Evolutionary conservation across 2,113 vertebrate species (phyloP), one percentile per base, ranked within the genome.

Genomic region (Dipodomys merriami): DNA sequence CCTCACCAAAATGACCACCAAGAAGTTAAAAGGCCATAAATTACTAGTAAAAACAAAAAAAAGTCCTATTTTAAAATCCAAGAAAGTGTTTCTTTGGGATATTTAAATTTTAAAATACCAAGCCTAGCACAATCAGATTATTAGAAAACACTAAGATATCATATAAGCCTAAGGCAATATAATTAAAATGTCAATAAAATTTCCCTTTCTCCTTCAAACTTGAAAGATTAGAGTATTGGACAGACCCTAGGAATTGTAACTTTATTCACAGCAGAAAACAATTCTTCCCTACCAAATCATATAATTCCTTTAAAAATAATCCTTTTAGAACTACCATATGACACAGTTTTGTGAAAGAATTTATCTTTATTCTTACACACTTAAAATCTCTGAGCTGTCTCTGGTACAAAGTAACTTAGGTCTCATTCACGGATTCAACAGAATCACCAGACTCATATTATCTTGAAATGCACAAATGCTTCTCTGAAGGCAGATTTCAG

Each of bases 241-340:
- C 46, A 88, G 18, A 83, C 9, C 12, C 68, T 83, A 86, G 60
- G 19, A 87, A 57, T 71, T 84, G 76, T 46, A 81, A 76, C 8
- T 79, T 13, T 67, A 35, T 49, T 76, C 46, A 83, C 12, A 80
- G 5, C 22, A 94, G 72, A 87, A 96, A 88, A 93, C 1, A 60
- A 7, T 23, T 35, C 0, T 35, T 69, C 20, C 15, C 16, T 53
- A 81, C 72, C n/a, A 94, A 78, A 46, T 62, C 76, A 67, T 62
- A 39, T 53, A 53, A 77, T 46, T 77, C 77, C 71, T 57, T 72
- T 93, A 53, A 90, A 85, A 60, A 69, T n/a, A 89, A 80, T 89
- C 68, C 18, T 76, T 72, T 60, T 76, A 39, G 44, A 87, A 80
- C 44, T 57, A 76, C 7, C 60, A 60, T 16, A 23, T 6, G 65